Conservation (phyloP, 2,797 vertebrate species). For the Poeciliopsis gracilis region DNA sequence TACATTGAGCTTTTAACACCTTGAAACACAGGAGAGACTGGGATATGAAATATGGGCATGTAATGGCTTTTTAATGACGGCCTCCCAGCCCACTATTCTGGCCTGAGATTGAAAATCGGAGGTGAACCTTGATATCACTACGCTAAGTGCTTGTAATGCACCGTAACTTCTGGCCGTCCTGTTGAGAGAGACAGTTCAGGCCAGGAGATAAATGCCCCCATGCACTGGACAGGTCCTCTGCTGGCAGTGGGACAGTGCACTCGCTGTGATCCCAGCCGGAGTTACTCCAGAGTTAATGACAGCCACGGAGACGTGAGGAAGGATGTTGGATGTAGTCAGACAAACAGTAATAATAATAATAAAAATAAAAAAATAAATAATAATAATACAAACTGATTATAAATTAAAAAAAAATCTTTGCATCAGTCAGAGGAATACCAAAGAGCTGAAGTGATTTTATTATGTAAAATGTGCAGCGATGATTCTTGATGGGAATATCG, state of each 20-base stretch:
- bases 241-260: slow-evolving; percentile 70
- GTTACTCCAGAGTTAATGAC: slow-evolving; percentile 39
- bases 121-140: slow-evolving; percentile 88
- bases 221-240: slow-evolving; percentile 69
- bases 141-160: slow-evolving; percentile 88
- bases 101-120: slow-evolving; percentile 87
- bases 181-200: slow-evolving; percentile 82
- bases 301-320: slow-evolving; percentile 18
- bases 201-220: slow-evolving; percentile 80
- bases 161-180: slow-evolving; percentile 84
- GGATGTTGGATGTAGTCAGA: slow-evolving; percentile 9
- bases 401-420: background rate
- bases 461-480: background rate
- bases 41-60: slow-evolving; percentile 86
- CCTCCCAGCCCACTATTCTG: slow-evolving; percentile 83
- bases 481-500: background rate
- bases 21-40: slow-evolving; percentile 86
- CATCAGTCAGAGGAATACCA: background rate
- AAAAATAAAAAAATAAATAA: no score
- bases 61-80: slow-evolving; percentile 90
- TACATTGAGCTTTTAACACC: slow-evolving; percentile 89
- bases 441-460: background rate
- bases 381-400: background rate
- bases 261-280: slow-evolving; percentile 65
- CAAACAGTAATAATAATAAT: no score